Evolutionary conservation across 2,797 vertebrate genomes (phyloP).

Genomic region (Avahi laniger): DNA sequence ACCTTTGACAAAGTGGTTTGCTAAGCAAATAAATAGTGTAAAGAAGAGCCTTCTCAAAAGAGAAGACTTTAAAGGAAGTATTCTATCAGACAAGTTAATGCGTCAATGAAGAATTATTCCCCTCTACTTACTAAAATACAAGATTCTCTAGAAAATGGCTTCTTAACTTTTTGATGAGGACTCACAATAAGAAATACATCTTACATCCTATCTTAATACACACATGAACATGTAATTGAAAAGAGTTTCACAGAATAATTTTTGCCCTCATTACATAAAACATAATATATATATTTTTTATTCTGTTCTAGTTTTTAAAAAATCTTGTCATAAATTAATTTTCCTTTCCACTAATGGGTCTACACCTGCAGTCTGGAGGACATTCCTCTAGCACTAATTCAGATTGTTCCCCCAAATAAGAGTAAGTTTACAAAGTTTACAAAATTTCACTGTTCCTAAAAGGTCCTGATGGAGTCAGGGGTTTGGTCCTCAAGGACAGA

Average conservation of each 20-base stretch:
- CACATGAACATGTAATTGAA: not conserved
- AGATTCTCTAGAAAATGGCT: not conserved
- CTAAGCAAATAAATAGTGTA: constrained; percentile 54
- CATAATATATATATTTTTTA: not conserved
- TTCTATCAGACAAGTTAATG: not conserved
- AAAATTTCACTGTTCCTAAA: not conserved
- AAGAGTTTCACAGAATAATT: not conserved
- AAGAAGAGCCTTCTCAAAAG: not conserved
- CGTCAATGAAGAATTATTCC: not conserved
- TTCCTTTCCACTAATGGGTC: not conserved
- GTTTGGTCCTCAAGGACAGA: not conserved
- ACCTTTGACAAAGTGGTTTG: not conserved
- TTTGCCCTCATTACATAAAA: not conserved
- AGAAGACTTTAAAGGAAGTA: constrained; percentile 8
- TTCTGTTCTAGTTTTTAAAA: not conserved
- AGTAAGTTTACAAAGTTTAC: not conserved
- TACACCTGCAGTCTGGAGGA: not conserved
- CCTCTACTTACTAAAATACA: not conserved
- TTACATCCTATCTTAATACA: not conserved
- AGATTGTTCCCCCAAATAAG: not conserved
- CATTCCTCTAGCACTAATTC: not conserved
- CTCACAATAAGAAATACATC: not conserved
- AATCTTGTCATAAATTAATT: not conserved
- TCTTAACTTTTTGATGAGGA: not conserved
- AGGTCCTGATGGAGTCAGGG: not conserved